Percentiles rank a stretch among this genome's conserved stretches.
phyloP scores from a whole-genome alignment of 2,113 vertebrate species.

The Callocephalon fimbriatum region DNA sequence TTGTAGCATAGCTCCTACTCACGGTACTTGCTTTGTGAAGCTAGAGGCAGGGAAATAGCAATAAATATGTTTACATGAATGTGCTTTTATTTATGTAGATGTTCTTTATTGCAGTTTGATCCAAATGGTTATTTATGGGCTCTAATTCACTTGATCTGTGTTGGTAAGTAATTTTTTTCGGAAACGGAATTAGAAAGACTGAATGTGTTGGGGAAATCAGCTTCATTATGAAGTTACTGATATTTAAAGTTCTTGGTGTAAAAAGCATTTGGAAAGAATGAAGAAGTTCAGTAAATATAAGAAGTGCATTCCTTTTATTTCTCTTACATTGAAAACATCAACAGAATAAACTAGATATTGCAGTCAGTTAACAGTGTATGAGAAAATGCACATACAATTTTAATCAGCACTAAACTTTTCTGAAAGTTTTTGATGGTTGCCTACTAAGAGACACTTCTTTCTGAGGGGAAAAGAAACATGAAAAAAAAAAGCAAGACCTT shows the following conservation, averaged over 20 bases:
- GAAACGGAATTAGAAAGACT: background rate
- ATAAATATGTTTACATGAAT: rapidly evolving
- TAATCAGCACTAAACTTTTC: background rate
- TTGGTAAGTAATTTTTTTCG: conserved; percentile 82
- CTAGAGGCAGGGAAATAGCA: background rate
- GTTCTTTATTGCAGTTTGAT: conserved; percentile 85
- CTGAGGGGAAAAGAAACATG: background rate
- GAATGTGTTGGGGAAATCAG: background rate
- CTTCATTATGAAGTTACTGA: background rate
- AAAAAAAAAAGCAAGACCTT: background rate
- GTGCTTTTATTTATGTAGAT: background rate
- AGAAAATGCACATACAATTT: background rate
- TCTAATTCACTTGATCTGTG: conserved; percentile 83
- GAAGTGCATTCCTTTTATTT: background rate
- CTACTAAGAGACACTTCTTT: background rate
- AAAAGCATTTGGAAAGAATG: background rate
- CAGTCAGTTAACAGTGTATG: background rate
- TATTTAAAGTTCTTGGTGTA: background rate
- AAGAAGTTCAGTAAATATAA: background rate
- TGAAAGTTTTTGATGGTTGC: background rate
- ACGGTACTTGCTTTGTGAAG: background rate
- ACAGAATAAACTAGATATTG: background rate
- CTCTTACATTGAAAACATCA: background rate
- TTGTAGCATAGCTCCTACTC: background rate
- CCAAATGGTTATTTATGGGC: conserved; percentile 89